Evolutionary conservation across 2,888 invertebrate species (phyloP), one percentile per base, ranked within the genome.

Genomic region (Lymantria dispar): DNA sequence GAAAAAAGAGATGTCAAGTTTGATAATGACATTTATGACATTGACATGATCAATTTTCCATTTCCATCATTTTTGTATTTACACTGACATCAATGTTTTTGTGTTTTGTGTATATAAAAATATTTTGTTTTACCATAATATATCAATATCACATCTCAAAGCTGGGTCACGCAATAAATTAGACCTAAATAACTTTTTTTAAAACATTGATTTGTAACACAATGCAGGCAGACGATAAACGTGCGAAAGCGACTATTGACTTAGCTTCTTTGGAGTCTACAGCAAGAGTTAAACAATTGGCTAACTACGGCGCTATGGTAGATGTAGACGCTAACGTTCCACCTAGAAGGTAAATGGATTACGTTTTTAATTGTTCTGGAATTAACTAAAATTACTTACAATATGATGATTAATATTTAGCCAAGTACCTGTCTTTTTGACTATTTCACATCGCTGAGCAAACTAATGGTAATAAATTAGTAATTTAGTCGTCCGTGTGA

Each of bases 271-370:
- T 94, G 62, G 94, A 95, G 58, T 95, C 96, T 5, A 91, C 94
- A 48, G 91, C 91, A 49, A 92, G 96, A 57, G 92, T 96, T 30
- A 94, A 94, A 76, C 90, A 93, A 60, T 83, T 96, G 49, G 94
- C 94, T 12, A 93, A 94, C 68, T 93, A 92, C 65, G 95, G 95
- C 22, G 94, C 94, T 62, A 90, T 93, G 61, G 94, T 96, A 38
- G 94, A 95, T 55, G 94, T 96, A 46, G 95, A 96, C 79, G 92
- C 92, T 12, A 94, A 95, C 73, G 94, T 95, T 64, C 95, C 95
- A 51, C 94, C 95, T n/a, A 91, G 93, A 76, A 94, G 96, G 94
- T 98, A 94, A 78, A 9, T 29, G n/a, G 1, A n/a, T n/a, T 33
- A 22, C 22, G 33, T 33, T 33, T 3, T 2, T 8, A 30, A n/a